phyloP scores from a whole-genome alignment of 2,888 invertebrate species.

The Barypeithes pellucidus region DNA sequence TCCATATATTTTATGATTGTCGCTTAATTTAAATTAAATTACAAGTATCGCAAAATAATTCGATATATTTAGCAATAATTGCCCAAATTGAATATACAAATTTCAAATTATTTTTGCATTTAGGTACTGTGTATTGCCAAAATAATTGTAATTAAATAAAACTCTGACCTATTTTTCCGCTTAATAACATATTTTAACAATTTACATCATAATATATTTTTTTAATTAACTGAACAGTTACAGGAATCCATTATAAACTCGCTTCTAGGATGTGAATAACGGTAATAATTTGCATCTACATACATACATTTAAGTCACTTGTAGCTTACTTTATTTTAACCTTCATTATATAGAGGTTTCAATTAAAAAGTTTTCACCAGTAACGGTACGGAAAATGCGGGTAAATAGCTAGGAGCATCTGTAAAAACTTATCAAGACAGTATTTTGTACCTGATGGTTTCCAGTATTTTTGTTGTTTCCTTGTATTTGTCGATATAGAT shows the following conservation, averaged over 20 bases:
- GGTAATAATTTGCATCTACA: background rate
- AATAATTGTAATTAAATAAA: background rate
- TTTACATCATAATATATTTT: background rate
- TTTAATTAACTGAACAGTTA: constrained; percentile 1
- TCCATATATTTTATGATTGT: no score
- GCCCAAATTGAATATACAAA: background rate
- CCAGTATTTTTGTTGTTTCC: no score
- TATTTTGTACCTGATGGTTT: no score
- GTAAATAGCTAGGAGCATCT: no score
- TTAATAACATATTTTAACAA: background rate
- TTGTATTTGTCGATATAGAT: no score
- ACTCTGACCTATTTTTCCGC: background rate
- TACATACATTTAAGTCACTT: constrained; percentile 12
- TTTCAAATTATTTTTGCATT: background rate
- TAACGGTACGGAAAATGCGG: no score
- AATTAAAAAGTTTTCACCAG: constrained; percentile 2
- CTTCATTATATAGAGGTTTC: constrained; percentile 11
- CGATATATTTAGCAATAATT: no score
- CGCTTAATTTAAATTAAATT: no score
- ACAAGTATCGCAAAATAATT: no score
- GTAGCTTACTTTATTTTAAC: background rate
- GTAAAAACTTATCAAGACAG: no score
- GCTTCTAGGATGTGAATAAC: background rate
- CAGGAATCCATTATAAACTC: background rate
- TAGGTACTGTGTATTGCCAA: background rate